A percentile compares a stretch with the other conserved stretches of the same genome.
phyloP scores from a whole-genome alignment of 1,140 invertebrate genomes.

The Mamestra configurata region DNA sequence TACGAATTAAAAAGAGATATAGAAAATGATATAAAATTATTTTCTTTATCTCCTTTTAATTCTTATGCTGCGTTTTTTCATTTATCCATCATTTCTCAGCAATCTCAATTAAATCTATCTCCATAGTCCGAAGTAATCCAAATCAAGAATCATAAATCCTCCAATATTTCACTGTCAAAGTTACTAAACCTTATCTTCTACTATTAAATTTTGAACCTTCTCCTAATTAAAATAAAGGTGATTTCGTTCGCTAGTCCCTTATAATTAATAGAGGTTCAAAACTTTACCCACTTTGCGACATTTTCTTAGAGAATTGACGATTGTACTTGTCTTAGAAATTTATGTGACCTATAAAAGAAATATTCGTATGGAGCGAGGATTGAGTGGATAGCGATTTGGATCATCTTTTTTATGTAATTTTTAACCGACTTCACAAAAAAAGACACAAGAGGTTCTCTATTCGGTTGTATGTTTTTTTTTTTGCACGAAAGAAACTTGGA shows the following conservation, averaged over 20 bases:
- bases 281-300: slow-evolving; percentile 38
- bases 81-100: too few relatives aligned
- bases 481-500: too few relatives aligned
- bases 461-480: too few relatives aligned
- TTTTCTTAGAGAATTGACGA: slow-evolving; percentile 39
- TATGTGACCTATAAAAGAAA: slow-evolving; percentile 43
- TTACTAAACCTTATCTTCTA: slow-evolving; percentile 2
- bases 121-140: not conserved
- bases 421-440: too few relatives aligned
- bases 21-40: too few relatives aligned
- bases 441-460: too few relatives aligned
- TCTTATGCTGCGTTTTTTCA: too few relatives aligned
- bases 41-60: too few relatives aligned
- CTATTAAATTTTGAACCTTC: slow-evolving; percentile 39
- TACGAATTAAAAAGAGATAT: too few relatives aligned
- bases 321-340: slow-evolving; percentile 46
- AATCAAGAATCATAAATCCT: not conserved
- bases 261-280: slow-evolving; percentile 40
- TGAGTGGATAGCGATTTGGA: slow-evolving; percentile 15
- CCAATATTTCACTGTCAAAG: slow-evolving; percentile 21
- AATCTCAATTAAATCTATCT: not conserved
- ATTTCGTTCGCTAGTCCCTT: slow-evolving; percentile 24
- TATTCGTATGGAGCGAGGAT: not conserved
- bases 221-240: slow-evolving; percentile 32
- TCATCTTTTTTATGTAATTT: not conserved